Base-by-base conservation (phyloP, 2,888 invertebrate genomes). In the Xanthostigma xanthostigma region DNA sequence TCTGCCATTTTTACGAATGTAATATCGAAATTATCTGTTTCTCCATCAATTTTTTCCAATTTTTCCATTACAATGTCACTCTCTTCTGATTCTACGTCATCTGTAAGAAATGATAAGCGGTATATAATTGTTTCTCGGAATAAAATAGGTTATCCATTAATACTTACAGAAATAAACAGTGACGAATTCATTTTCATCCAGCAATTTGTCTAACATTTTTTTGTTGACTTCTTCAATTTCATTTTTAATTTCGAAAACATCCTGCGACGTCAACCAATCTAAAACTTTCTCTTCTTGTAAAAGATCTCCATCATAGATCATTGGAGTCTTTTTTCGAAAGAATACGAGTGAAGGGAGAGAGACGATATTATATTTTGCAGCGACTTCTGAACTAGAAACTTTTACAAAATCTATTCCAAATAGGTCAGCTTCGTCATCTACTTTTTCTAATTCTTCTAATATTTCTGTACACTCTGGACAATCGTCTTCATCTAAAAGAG, bases 221-320 rank as follows among this genome's bases (percentile, higher is more conserved):
- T 89, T 81, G 67, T 95, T 94, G 9, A 96, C 95, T 65, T 95
- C 94, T 65, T 94, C 94, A 61, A 95, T 95, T 76, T 93, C 93
- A 62, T 92, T 93, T 72, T 91, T 92, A 47, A 93, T 84, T 69
- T 93, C 92, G 69, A 93, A 92, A 47, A 92, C 89, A 63, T 93
- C 93, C 62, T 93, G 92, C 44, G 91, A 91, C 33, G 93, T 93
- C 40, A 93, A 69, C 93, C 93, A 93, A 53, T 83, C 78, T 6
- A 93, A 70, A 17, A 93, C 79, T 62, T 81, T 82, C 46, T 90
- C 90, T 37, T 86, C 86, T 65, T 93, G 91, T 53, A 80, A 82
- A 37, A 93, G 68, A 62, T 93, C 93, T 6, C 93, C 91, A 58
- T 93, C 93, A 62, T 90, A 93, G 6, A 89, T 72, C 66, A 91